Conservation (phyloP, 2,888 invertebrate species). For the Scaptomyza polygonia region DNA sequence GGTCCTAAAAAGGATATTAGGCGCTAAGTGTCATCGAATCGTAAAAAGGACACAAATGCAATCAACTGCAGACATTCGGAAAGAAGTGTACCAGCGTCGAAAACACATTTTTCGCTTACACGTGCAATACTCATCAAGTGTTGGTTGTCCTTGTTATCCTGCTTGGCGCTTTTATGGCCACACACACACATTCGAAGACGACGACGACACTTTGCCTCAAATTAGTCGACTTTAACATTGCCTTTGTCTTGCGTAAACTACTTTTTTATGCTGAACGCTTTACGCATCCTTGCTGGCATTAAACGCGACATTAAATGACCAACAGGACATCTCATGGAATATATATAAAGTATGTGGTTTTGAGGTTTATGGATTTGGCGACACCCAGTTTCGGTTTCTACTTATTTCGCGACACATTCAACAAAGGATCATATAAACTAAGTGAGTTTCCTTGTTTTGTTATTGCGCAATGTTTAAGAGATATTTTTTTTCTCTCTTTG, state of each 20-base stretch:
- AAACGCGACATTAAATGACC: slow-evolving; percentile 66
- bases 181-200: slow-evolving; percentile 46
- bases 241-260: slow-evolving; percentile 29
- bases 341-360: slow-evolving; percentile 31
- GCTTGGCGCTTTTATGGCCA: slow-evolving; percentile 61
- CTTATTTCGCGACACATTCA: slow-evolving; percentile 21
- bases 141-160: slow-evolving; percentile 36
- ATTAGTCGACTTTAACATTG: slow-evolving; percentile 54
- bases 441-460: slow-evolving; percentile 58
- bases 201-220: slow-evolving; percentile 73
- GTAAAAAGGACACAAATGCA: slow-evolving; percentile 71
- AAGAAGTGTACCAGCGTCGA: not conserved
- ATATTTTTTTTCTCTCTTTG: no score
- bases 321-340: slow-evolving; percentile 20
- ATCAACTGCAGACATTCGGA: slow-evolving; percentile 72
- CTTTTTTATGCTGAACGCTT: slow-evolving; percentile 77
- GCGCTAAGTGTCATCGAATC: slow-evolving; percentile 73
- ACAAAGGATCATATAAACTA: slow-evolving; percentile 65
- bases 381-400: slow-evolving; percentile 30
- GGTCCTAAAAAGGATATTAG: slow-evolving; percentile 77
- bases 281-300: slow-evolving; percentile 61
- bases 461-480: not conserved
- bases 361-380: slow-evolving; percentile 56
- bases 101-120: slow-evolving; percentile 71
- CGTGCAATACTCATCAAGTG: slow-evolving; percentile 67